A percentile compares a stretch with the other conserved stretches of the same genome.
Conservation (phyloP, 2,888 invertebrate genomes). For the Catocala sponsa region DNA sequence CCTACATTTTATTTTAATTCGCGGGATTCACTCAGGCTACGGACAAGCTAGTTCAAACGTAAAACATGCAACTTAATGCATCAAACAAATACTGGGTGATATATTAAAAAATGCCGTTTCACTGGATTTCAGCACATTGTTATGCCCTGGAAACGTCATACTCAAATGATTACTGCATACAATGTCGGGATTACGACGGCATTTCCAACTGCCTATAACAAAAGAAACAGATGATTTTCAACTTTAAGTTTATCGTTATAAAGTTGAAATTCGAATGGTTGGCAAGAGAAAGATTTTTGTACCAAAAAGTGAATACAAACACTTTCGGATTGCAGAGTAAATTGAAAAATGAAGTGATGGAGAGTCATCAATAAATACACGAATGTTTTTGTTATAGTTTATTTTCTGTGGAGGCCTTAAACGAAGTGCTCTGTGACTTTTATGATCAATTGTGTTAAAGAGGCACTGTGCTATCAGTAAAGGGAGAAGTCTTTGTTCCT, state of each 20-base stretch:
- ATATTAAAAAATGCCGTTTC: not conserved
- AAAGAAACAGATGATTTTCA: not conserved
- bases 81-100: not conserved
- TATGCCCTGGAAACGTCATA: constrained; percentile 10
- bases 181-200: not conserved
- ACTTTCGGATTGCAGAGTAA: constrained; percentile 5
- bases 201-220: not conserved
- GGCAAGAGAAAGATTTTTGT: not conserved
- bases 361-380: not conserved
- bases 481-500: no score
- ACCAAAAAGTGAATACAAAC: constrained; percentile 1
- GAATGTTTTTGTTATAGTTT: not conserved
- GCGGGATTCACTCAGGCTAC: no score
- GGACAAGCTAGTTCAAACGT: not conserved
- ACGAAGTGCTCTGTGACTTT: no score
- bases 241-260: not conserved
- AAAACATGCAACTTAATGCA: not conserved
- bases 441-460: no score
- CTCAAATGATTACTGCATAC: constrained; percentile 14
- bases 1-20: no score
- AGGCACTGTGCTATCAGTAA: no score
- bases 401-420: not conserved
- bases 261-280: not conserved
- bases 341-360: constrained; percentile 8
- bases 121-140: not conserved